Base-by-base conservation (phyloP, 2,888 invertebrate species). In the Parelbella ahira region DNA sequence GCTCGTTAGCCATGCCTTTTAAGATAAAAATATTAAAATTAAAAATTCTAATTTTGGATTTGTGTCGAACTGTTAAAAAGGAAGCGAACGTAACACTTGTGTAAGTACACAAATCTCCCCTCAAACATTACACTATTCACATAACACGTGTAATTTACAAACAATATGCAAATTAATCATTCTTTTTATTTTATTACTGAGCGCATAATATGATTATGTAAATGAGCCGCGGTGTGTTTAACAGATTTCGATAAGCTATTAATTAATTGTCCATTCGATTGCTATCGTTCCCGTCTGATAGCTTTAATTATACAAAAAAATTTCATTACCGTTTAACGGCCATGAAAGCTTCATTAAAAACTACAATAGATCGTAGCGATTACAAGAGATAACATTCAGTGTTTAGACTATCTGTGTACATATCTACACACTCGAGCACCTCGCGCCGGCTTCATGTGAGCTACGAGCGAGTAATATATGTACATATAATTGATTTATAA, bases 191-290 rank as follows among this genome's bases (percentile, higher is more conserved):
- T 9, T 5, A 29, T 4, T n/a, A n/a, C n/a, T 7, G 2, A 6
- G 6, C 11, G 12, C 11, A 12, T 12, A 9, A 20, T 19, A 27
- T 28, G 13, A 38, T 23, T 23, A 38, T 29, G 29, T 13, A 30
- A 38, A 38, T 29, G 15, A 38, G 38, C 6, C 10, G 29, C 18
- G 4, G 18, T 23, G 24, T 30, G 23, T 29, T 38, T 23, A 11
- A 38, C 7, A 38, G 29, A 18, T 24, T 18, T 18, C 8, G 29
- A 30, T 38, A 38, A 38, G 30, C n/a, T n/a, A 30, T 38, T 30
- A 23, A 38, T 24, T 24, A 38, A 38, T 23, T 30, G 30, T 18
- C 18, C 9, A 38, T 30, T 30, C 23, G 24, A 37, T 30, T 18
- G 18, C 24, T 38, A 38, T 38, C 38, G n/a, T n/a, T 30, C 18